A percentile compares a stretch with the other conserved stretches of the same genome.
Evolutionary conservation across 2,797 vertebrate genomes (phyloP).

Genomic region (Leptatherina wallacei): DNA sequence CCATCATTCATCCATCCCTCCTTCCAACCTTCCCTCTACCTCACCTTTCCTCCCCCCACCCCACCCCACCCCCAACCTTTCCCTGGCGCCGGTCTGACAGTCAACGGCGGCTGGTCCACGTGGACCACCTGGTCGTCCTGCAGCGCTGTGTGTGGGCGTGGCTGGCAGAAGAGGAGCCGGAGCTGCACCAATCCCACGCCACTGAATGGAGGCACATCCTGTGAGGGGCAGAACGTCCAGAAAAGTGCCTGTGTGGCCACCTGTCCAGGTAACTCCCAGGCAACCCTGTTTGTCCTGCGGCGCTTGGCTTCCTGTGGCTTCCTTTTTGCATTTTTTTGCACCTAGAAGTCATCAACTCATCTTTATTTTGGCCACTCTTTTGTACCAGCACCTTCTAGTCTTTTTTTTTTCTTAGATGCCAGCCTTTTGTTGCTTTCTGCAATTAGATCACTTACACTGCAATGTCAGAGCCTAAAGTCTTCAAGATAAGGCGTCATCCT

Average conservation of each 20-base stretch:
- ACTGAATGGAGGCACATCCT: conserved; percentile 97
- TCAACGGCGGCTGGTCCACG: conserved; percentile 99
- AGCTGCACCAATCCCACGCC: conserved; percentile 99
- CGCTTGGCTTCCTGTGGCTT: conserved; percentile 76
- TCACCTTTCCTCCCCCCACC: conserved; percentile 14
- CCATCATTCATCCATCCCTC: conserved; percentile 62
- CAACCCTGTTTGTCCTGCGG: conserved; percentile 74
- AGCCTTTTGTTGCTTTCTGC: conserved; percentile 67
- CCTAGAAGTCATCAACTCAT: conserved; percentile 73
- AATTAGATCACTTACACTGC: conserved; percentile 57
- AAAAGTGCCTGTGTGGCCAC: conserved; percentile 98
- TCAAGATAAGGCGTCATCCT: conserved; percentile 43
- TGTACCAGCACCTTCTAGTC: conserved; percentile 42
- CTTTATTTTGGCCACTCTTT: conserved; percentile 69
- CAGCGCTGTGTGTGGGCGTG: conserved; percentile 96
- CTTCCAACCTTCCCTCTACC: conserved; percentile 44
- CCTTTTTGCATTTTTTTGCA: conserved; percentile 72
- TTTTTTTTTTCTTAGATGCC: conserved; percentile 41
- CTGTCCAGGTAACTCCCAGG: conserved; percentile 94
- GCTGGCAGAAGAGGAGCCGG: conserved; percentile 99
- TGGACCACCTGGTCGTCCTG: conserved; percentile 99
- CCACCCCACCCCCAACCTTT: conserved; percentile 7
- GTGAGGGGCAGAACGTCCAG: conserved; percentile 99
- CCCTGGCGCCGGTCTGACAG: conserved; percentile 79
- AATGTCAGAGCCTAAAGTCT: conserved; percentile 54